Percentiles rank a stretch among this genome's conserved stretches.
These are phyloP conservation scores for Ooceraea biroi DNA, from an alignment of 1,140 invertebrate species.

Conservation along the genomic window DNA sequence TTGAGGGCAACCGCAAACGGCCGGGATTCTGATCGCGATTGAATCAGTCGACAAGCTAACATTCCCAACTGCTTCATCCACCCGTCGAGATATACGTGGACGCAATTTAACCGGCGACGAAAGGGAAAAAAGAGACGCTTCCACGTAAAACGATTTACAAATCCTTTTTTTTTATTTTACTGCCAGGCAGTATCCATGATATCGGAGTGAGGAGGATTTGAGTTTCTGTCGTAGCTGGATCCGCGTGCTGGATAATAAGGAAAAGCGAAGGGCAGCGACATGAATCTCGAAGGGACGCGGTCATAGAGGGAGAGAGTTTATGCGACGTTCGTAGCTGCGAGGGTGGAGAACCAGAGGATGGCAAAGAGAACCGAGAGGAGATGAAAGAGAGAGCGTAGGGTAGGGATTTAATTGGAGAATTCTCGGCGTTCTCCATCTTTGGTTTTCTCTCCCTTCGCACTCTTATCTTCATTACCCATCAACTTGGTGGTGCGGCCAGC, in stretches of 20 bases:
- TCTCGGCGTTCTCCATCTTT: slow-evolving; percentile 38
- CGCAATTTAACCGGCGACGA: slow-evolving; percentile 56
- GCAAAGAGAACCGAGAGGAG: background rate
- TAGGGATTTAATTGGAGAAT: slow-evolving; percentile 74
- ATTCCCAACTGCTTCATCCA: slow-evolving; percentile 41
- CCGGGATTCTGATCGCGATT: background rate
- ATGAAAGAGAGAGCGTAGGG: background rate
- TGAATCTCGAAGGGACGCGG: background rate
- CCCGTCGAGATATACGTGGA: slow-evolving; percentile 19
- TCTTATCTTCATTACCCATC: slow-evolving; percentile 76
- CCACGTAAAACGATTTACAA: slow-evolving; percentile 73
- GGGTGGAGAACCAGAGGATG: background rate
- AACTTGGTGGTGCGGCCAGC: slow-evolving; percentile 45
- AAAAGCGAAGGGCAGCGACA: background rate
- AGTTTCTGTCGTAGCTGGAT: slow-evolving; percentile 65
- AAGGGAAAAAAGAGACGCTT: slow-evolving; percentile 17
- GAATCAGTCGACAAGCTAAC: slow-evolving; percentile 27
- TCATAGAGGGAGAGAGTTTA: slow-evolving; percentile 5
- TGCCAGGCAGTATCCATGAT: slow-evolving; percentile 58
- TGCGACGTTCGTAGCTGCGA: background rate
- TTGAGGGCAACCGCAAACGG: background rate
- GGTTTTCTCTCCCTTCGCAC: background rate
- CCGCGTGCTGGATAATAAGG: slow-evolving; percentile 51
- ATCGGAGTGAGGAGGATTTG: slow-evolving; percentile 59
- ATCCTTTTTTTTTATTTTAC: slow-evolving; percentile 74